Evolutionary conservation across 2,113 vertebrate species (phyloP), one percentile per base, ranked within the genome.

Genomic region (Oceanodroma tethys): DNA sequence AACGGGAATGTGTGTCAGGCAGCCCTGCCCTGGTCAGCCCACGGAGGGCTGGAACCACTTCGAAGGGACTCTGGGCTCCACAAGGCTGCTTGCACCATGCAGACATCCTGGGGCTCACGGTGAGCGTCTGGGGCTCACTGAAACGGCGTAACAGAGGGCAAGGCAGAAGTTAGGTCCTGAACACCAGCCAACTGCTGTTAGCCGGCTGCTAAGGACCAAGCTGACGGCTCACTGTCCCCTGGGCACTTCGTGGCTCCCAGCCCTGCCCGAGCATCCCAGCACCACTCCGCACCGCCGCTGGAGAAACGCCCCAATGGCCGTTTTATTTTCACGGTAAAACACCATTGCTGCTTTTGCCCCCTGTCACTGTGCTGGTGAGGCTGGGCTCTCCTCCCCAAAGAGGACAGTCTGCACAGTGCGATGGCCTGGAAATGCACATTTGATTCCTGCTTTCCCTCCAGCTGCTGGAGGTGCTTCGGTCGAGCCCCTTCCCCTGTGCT

Each of bases 221-320:
- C 13, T 32, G 70, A 10, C 36, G 58, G 38, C 40, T 85, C 40
- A 7, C 26, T 5, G 17, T 65, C 13, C 22, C 34, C 48, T 13
- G 21, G 58, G 21, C 70, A 25, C 22, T 25, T 32, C 1, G 17
- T 26, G 40, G 10, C 70, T 65, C 27, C 34, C 16, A 20, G 58
- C 45, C 63, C 63, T 38, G 65, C 30, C 48, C 5, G 4, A 53
- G 70, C 43, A 14, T 40, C 65, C 18, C 80, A 13, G 38, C 9
- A 3, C 19, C 20, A 4, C 30, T 9, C 55, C 19, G 36, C 36
- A 27, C 80, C 5, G 1, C 43, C 5, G 1, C 36, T 62, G 38
- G 48, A 74, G 40, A 65, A 47, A 27, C 2, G 7, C 27, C 34
- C 17, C 0, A 0, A 29, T 32, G 59, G 16, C 17, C 7, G 1